Percentiles rank a stretch among this genome's conserved stretches.
Evolutionary conservation across 2,888 invertebrate species (phyloP).

Genomic region (Scaptomyza polygonia): DNA sequence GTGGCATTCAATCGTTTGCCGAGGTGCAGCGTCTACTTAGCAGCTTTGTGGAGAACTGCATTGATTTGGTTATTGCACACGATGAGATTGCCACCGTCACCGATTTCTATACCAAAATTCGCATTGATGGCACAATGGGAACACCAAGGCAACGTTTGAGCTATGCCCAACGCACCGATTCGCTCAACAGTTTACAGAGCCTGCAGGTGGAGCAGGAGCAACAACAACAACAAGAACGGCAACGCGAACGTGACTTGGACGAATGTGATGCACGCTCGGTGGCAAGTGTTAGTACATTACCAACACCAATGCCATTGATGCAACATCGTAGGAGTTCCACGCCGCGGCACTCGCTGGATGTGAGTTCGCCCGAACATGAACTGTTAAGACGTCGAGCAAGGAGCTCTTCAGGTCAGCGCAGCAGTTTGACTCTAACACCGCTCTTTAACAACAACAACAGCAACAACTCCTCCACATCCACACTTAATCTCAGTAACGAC

Average conservation of each 20-base stretch:
- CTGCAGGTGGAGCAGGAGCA: constrained; percentile 71
- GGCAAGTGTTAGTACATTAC: constrained; percentile 69
- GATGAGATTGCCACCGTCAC: constrained; percentile 87
- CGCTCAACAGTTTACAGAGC: constrained; percentile 78
- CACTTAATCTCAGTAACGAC: constrained; percentile 58
- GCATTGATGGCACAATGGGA: constrained; percentile 76
- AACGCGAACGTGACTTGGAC: constrained; percentile 22
- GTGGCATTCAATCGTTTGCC: constrained; percentile 89
- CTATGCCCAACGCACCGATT: constrained; percentile 82
- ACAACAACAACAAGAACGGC: constrained; percentile 46
- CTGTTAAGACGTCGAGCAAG: constrained; percentile 67
- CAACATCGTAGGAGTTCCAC: constrained; percentile 81
- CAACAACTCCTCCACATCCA: constrained; percentile 43
- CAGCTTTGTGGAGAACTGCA: constrained; percentile 83
- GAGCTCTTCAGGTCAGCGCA: constrained; percentile 81
- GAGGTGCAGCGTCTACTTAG: constrained; percentile 87
- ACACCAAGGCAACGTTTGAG: constrained; percentile 79
- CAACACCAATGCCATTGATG: constrained; percentile 81
- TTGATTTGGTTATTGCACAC: constrained; percentile 88
- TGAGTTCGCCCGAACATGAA: constrained; percentile 64
- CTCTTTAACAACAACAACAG: constrained; percentile 65
- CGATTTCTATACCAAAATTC: constrained; percentile 83
- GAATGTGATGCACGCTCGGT: constrained; percentile 65
- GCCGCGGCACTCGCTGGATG: constrained; percentile 76
- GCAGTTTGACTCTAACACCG: constrained; percentile 82